A percentile compares a stretch with the other conserved stretches of the same genome.
Evolutionary conservation across 2,113 vertebrate genomes (phyloP).

Genomic region (Chitala chitala): DNA sequence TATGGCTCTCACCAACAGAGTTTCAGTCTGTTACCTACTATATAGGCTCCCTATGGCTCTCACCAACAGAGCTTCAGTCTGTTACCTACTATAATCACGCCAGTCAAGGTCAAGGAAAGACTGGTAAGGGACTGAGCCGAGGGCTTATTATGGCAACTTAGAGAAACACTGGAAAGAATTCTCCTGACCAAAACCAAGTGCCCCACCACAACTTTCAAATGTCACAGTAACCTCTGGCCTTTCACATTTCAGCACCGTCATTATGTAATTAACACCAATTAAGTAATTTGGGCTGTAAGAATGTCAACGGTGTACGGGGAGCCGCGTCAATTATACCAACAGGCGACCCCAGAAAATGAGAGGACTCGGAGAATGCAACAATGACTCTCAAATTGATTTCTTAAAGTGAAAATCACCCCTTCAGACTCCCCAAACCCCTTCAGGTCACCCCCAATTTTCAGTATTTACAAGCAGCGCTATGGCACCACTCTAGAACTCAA

Average conservation of each 20-base stretch:
- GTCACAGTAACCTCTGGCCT: slow-evolving; percentile 83
- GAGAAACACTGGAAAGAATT: slow-evolving; percentile 54
- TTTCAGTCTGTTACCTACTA: too few relatives aligned
- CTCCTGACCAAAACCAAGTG: slow-evolving; percentile 51
- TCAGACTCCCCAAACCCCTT: slow-evolving; percentile 44
- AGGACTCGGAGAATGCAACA: slow-evolving; percentile 78
- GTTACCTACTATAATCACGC: slow-evolving; percentile 62
- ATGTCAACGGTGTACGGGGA: slow-evolving; percentile 66
- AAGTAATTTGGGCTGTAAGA: slow-evolving; percentile 82
- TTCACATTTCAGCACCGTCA: slow-evolving; percentile 82
- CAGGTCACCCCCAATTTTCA: slow-evolving; percentile 65
- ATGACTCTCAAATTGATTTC: slow-evolving; percentile 81
- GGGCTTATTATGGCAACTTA: slow-evolving; percentile 48
- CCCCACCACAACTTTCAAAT: slow-evolving; percentile 64
- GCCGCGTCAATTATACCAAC: slow-evolving; percentile 80
- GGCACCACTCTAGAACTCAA: slow-evolving; percentile 21
- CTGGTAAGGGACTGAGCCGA: slow-evolving; percentile 42
- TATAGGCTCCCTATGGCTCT: slow-evolving; percentile 65
- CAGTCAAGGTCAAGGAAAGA: slow-evolving; percentile 70
- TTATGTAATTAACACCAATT: slow-evolving; percentile 98
- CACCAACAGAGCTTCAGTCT: slow-evolving; percentile 50
- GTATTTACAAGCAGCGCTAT: slow-evolving; percentile 51
- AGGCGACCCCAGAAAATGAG: slow-evolving; percentile 81
- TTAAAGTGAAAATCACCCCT: slow-evolving; percentile 62
- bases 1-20: too few relatives aligned